Base-by-base conservation (phyloP, 2,113 vertebrate species). In the Catharus fuscescens region DNA sequence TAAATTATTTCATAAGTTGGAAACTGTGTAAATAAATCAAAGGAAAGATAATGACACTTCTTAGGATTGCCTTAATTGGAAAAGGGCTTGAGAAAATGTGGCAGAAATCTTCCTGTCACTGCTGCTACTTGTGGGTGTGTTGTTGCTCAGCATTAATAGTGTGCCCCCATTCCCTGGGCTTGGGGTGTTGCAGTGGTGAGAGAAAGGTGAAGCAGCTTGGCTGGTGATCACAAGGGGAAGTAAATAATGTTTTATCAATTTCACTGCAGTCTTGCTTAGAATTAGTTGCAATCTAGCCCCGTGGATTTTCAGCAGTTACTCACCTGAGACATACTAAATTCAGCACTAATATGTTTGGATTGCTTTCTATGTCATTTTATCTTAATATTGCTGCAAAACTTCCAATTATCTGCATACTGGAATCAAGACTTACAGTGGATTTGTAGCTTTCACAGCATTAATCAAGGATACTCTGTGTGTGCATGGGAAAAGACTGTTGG, bases 61-160 rank as follows among this genome's bases (percentile, higher is more conserved):
- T 48, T 64, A 72, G 25, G 88, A 57, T 21, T 0, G 0, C 38
- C 64, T 38, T 38, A 72, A 36, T 53, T 5, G 2, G 40, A 64
- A 57, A 66, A 31, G 7, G 5, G 4, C 13, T 91, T 60, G 56
- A 60, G 53, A 65, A 92, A 57, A 57, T 0, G 3, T 72, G 34
- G 24, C 56, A 56, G 21, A 36, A 80, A 53, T 38, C 12, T 52
- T 86, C 9, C 23, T 83, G 36, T 85, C 11, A 9, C 25, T 89
- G 72, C 34, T 78, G 21, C 44, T 65, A 2, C n/a, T 81, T 52
- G 26, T n/a, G 1, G 1, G 5, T 50, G 6, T 71, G 60, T 18
- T 56, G 29, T 4, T 74, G 31, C 66, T 93, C 25, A 45, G 32
- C 77, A 60, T 77, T 70, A 57, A 17, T 13, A 15, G 53, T 64